Evolutionary conservation across 2,797 vertebrate genomes (phyloP).

Genomic region (Triplophysa yarkandensis): DNA sequence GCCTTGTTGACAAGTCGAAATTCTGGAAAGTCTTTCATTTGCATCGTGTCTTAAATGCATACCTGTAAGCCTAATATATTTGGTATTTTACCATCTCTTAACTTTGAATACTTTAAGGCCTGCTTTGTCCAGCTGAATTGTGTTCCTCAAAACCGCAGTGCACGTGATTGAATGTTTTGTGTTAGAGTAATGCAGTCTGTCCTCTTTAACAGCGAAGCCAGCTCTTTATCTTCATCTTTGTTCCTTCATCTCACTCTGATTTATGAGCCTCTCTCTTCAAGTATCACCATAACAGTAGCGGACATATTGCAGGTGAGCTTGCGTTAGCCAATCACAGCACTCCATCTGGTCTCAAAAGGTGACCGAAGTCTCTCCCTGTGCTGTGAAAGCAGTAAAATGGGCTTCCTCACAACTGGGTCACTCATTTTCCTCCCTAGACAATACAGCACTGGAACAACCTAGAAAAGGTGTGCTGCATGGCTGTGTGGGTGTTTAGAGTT

Average conservation of each 20-base stretch:
- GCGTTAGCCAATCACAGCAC: slow-evolving; percentile 53
- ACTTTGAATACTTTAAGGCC: background rate
- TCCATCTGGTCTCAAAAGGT: slow-evolving; percentile 51
- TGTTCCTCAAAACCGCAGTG: slow-evolving; percentile 20
- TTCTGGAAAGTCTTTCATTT: background rate
- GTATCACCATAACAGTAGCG: slow-evolving; percentile 59
- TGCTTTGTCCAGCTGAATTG: slow-evolving; percentile 26
- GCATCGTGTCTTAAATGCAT: background rate
- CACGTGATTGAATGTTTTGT: slow-evolving; percentile 63
- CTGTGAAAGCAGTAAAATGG: slow-evolving; percentile 61
- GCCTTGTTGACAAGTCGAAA: too few relatives aligned
- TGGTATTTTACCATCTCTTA: background rate
- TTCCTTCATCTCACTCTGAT: slow-evolving; percentile 52
- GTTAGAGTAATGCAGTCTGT: slow-evolving; percentile 27
- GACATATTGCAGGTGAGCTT: slow-evolving; percentile 61
- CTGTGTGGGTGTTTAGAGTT: slow-evolving; percentile 1
- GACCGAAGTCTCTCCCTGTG: slow-evolving; percentile 38
- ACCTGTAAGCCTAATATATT: background rate
- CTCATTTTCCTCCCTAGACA: slow-evolving; percentile 68
- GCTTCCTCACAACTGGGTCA: slow-evolving; percentile 78
- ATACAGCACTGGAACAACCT: slow-evolving; percentile 56
- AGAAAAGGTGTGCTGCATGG: slow-evolving; percentile 48
- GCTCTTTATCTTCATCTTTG: slow-evolving; percentile 44
- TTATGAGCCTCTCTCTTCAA: slow-evolving; percentile 53
- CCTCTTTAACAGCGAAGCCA: slow-evolving; percentile 33